Conservation (phyloP, 2,888 invertebrate species). For the Keiferia lycopersicella region DNA sequence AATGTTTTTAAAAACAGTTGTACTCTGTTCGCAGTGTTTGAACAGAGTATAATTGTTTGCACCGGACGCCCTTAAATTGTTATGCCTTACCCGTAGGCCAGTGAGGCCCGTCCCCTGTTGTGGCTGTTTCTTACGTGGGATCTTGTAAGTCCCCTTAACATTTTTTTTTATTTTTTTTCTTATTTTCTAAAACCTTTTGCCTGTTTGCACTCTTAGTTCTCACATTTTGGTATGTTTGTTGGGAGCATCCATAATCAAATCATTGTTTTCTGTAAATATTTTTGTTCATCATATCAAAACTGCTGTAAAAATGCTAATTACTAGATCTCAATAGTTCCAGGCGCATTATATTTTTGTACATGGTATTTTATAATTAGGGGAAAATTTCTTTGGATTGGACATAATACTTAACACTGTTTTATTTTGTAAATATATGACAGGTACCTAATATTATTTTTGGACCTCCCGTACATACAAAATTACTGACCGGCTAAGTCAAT, state of each 20-base stretch:
- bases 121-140: constrained; percentile 81
- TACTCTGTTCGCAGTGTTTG: not conserved
- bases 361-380: no score
- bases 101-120: constrained; percentile 72
- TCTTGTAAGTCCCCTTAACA: constrained; percentile 71
- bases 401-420: not conserved
- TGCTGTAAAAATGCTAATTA: not conserved
- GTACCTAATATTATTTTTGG: no score
- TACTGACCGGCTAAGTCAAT: no score
- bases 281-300: not conserved
- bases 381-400: no score
- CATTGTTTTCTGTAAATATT: not conserved
- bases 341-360: no score
- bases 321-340: no score
- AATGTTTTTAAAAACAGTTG: not conserved
- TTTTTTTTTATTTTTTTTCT: constrained; percentile 49
- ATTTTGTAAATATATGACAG: not conserved
- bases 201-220: not conserved
- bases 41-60: not conserved
- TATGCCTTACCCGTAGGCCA: constrained; percentile 63
- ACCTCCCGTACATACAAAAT: no score
- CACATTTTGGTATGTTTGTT: not conserved
- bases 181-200: constrained; percentile 3
- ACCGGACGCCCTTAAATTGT: constrained; percentile 3
- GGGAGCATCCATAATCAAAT: not conserved